Conservation (phyloP, 37 sponge, comb jelly and placozoan species). For the Chondrilla cf. caribensis region DNA sequence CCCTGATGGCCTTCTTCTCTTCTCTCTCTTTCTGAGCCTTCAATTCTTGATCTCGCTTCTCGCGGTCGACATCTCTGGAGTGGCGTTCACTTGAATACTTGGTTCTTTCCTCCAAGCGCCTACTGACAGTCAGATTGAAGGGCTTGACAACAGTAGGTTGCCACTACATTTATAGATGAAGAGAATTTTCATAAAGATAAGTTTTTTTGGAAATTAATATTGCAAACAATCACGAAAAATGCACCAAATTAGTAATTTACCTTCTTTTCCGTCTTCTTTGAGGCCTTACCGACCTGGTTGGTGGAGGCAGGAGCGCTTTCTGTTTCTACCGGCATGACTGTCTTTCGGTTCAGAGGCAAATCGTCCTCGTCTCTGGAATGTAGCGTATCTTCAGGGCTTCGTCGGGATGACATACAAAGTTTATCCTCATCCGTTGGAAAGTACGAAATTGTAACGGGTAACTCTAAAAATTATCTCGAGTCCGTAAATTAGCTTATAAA, state of each 20-base stretch:
- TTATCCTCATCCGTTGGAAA: too few species aligned
- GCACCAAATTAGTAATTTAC: too few species aligned
- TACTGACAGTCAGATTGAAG: not conserved
- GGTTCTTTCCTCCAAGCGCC: not conserved
- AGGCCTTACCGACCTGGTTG: not conserved
- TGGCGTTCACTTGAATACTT: not conserved
- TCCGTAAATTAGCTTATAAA: too few species aligned
- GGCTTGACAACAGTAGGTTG: constrained; percentile 25
- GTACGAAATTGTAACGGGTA: too few species aligned
- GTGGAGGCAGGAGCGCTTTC: not conserved
- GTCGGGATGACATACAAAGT: too few species aligned
- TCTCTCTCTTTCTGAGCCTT: not conserved
- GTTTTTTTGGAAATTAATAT: too few species aligned
- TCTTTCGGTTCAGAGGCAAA: too few species aligned
- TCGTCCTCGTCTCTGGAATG: too few species aligned
- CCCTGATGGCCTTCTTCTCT: constrained; percentile 1
- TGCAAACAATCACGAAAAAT: too few species aligned
- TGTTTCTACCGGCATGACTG: constrained; percentile 12
- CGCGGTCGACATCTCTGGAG: not conserved
- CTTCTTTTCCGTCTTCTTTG: constrained; percentile 7
- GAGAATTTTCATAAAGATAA: too few species aligned
- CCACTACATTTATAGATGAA: not conserved
- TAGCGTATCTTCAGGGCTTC: too few species aligned
- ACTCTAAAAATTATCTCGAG: too few species aligned
- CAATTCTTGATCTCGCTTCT: not conserved